These are phyloP conservation scores for Tachycineta bicolor DNA, from an alignment of 2,113 vertebrate genomes.

Conservation along the genomic window DNA sequence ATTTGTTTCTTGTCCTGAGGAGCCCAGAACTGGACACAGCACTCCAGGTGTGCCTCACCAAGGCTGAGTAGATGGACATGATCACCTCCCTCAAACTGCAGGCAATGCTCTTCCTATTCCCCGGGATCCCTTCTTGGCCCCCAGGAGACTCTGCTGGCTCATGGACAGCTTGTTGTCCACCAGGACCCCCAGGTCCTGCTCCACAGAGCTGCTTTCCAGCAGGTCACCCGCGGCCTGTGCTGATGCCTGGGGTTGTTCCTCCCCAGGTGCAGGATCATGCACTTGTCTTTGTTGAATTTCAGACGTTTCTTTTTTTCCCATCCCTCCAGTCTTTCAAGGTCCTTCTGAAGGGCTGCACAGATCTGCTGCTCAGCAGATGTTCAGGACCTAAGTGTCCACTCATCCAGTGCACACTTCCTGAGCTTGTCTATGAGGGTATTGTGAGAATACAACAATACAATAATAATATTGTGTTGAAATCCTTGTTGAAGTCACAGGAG, in stretches of 20 bases:
- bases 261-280: not conserved
- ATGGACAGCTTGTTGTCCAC: not conserved
- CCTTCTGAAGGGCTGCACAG: not conserved
- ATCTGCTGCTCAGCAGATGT: not conserved
- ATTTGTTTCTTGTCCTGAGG: not conserved
- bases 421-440: not conserved
- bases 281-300: not conserved
- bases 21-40: not conserved
- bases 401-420: not conserved
- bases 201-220: fast-evolving
- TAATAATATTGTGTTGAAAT: not conserved
- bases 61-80: not conserved
- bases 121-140: not conserved
- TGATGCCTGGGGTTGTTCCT: not conserved
- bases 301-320: not conserved
- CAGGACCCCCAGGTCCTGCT: not conserved
- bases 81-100: fast-evolving
- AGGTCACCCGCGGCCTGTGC: not conserved
- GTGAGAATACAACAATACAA: not conserved
- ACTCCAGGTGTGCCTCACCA: not conserved
- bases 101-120: not conserved
- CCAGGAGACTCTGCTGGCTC: not conserved
- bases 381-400: not conserved
- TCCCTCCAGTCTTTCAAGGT: fast-evolving
- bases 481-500: not conserved